A percentile compares a stretch with the other conserved stretches of the same genome.
These are phyloP conservation scores for Agrotis puta DNA, from an alignment of 2,888 invertebrate species.

Conservation along the genomic window DNA sequence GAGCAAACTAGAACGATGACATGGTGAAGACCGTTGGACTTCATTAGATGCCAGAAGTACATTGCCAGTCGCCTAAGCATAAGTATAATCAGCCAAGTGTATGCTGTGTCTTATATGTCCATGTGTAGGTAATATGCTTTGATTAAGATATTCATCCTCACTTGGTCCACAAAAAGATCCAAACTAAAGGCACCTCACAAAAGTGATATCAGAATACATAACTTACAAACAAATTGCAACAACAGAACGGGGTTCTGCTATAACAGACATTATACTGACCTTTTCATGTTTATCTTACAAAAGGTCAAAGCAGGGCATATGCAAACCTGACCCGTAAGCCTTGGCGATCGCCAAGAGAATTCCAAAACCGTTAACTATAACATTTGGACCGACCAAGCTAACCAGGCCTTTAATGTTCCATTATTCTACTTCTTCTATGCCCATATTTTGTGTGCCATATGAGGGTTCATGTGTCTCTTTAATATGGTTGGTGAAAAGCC, in stretches of 20 bases:
- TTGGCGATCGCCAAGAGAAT: slow-evolving; percentile 75
- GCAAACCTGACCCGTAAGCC: slow-evolving; percentile 79
- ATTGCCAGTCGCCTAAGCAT: too few species aligned
- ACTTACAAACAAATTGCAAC: slow-evolving; percentile 62
- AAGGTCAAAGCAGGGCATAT: slow-evolving; percentile 67
- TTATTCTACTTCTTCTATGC: slow-evolving; percentile 49
- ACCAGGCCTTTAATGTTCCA: slow-evolving; percentile 57
- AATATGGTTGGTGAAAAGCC: slow-evolving; percentile 51
- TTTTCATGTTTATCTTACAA: slow-evolving; percentile 66
- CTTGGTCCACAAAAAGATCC: not conserved
- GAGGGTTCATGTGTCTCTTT: slow-evolving; percentile 54
- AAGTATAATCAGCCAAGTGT: too few species aligned
- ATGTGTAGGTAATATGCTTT: not conserved
- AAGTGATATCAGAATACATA: slow-evolving; percentile 55
- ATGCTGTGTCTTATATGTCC: too few species aligned
- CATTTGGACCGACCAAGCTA: slow-evolving; percentile 69
- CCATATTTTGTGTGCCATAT: slow-evolving; percentile 31
- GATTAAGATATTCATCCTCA: slow-evolving; percentile 25
- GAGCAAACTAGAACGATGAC: too few species aligned
- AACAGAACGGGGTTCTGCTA: slow-evolving; percentile 55
- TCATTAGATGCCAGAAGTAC: too few species aligned
- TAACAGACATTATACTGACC: slow-evolving; percentile 64
- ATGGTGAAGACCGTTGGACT: too few species aligned
- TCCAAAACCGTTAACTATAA: slow-evolving; percentile 74
- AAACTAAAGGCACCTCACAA: slow-evolving; percentile 29